Percentiles rank a stretch among this genome's conserved stretches.
These are phyloP conservation scores for Ashinkailepas kermadecensis DNA, from an alignment of 2,888 invertebrate genomes.

Conservation along the genomic window DNA sequence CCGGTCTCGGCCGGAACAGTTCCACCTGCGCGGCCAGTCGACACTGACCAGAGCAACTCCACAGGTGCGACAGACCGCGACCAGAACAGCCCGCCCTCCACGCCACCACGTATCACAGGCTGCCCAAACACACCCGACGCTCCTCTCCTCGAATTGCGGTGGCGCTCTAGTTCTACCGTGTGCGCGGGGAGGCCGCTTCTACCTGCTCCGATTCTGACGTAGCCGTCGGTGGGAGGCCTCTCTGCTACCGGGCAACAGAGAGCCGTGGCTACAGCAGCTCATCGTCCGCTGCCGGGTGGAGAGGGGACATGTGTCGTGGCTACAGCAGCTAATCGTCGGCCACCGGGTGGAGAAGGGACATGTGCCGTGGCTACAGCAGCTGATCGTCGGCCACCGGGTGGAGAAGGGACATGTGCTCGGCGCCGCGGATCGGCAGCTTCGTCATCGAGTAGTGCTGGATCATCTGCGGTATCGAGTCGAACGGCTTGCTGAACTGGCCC, in stretches of 20 bases:
- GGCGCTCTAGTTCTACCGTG: no score
- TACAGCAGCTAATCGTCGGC: neutral
- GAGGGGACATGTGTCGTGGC: neutral
- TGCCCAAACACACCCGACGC: neutral
- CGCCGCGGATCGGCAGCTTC: slow-evolving; percentile 86
- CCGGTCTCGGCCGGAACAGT: neutral
- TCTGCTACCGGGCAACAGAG: neutral
- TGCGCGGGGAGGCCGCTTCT: no score
- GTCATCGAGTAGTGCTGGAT: slow-evolving; percentile 88
- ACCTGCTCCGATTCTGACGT: no score
- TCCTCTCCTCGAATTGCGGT: no score
- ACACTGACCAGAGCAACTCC: neutral
- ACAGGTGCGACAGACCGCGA: neutral
- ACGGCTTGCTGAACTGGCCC: slow-evolving; percentile 87
- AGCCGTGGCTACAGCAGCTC: neutral
- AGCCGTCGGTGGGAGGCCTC: neutral
- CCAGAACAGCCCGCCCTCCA: neutral
- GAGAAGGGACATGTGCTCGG: slow-evolving; percentile 90
- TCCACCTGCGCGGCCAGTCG: neutral
- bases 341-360: neutral
- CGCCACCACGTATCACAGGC: neutral
- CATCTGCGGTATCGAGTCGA: slow-evolving; percentile 87
- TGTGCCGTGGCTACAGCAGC: neutral
- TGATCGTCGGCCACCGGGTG: slow-evolving; percentile 58
- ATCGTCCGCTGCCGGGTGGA: neutral